Percentiles rank a stretch among this genome's conserved stretches.
Conservation (phyloP, 2,113 vertebrate species). For the Gymnocephalus cernua region DNA sequence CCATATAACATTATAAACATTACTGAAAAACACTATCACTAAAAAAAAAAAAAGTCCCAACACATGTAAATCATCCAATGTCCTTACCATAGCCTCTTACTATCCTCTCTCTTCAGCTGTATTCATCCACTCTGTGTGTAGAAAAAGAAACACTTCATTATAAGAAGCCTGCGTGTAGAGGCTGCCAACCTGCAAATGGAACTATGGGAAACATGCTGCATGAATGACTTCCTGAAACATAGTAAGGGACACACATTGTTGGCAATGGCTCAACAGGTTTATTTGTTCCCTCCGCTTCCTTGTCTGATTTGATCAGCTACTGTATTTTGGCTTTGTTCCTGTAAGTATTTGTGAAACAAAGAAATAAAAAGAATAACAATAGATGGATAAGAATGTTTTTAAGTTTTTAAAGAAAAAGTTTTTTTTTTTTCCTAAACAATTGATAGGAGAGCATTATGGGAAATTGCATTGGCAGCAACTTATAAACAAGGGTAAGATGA, state of each 20-base stretch:
- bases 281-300: constrained; percentile 48
- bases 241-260: constrained; percentile 3
- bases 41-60: too few relatives aligned
- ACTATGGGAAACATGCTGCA: constrained; percentile 5
- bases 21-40: not conserved
- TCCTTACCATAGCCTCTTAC: constrained; percentile 18
- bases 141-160: not conserved
- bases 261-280: constrained; percentile 69
- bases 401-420: not conserved
- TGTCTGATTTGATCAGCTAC: constrained; percentile 16
- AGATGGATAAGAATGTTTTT: not conserved
- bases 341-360: not conserved
- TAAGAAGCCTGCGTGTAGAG: not conserved
- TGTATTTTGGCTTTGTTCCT: not conserved
- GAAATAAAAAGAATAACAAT: not conserved
- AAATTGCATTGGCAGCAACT: not conserved
- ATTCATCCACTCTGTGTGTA: not conserved
- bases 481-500: not conserved
- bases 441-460: not conserved
- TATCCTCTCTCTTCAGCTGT: not conserved
- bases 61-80: not conserved
- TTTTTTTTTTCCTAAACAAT: not conserved
- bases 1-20: not conserved
- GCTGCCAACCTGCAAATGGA: constrained; percentile 22
- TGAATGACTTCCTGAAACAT: constrained; percentile 66